Percentiles rank a stretch among this genome's conserved stretches.
Conservation (phyloP, 2,797 vertebrate genomes). For the Pteronotus mesoamericanus region DNA sequence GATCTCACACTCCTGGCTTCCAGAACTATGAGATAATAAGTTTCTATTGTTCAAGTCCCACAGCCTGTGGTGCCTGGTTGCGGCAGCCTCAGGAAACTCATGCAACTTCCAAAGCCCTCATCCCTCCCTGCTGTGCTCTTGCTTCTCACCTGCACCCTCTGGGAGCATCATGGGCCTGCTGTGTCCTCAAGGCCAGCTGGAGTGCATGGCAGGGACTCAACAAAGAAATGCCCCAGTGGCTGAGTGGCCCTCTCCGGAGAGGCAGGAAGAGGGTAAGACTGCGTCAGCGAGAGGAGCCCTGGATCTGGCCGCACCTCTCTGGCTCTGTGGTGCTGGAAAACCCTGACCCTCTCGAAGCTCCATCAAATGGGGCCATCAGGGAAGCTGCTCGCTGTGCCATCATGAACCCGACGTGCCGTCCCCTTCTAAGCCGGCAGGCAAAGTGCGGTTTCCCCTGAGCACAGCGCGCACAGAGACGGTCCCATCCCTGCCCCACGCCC, state of each 20-base stretch:
- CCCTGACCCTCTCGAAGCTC: neutral
- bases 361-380: neutral
- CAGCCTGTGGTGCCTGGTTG: too few relatives aligned
- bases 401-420: neutral
- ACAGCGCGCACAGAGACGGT: neutral
- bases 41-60: neutral
- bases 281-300: neutral
- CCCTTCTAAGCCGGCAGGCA: neutral
- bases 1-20: neutral
- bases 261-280: neutral
- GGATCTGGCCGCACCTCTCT: too few relatives aligned
- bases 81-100: neutral
- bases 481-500: accelerated
- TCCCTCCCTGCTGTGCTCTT: neutral
- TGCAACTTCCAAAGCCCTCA: too few relatives aligned
- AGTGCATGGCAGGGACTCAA: neutral
- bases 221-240: neutral
- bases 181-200: neutral
- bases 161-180: neutral
- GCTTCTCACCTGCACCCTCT: neutral
- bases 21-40: neutral
- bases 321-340: neutral
- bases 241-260: neutral
- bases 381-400: neutral
- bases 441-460: neutral